phyloP scores from a whole-genome alignment of 1,140 invertebrate genomes.

The Caenorhabditis latens region DNA sequence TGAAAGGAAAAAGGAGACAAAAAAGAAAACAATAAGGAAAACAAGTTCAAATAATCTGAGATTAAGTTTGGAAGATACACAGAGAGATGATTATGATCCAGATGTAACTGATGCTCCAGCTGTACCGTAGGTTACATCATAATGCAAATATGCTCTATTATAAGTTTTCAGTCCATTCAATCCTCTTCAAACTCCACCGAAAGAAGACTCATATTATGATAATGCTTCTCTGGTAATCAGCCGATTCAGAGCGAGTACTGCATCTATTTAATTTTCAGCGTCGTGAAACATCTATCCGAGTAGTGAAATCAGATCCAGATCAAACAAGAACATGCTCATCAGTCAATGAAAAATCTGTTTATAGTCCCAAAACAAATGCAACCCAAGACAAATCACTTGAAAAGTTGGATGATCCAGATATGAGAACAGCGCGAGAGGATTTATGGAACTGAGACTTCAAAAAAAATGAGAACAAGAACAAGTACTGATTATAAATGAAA shows the following conservation, averaged over 20 bases:
- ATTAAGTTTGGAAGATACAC: conserved; percentile 22
- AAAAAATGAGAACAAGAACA: not conserved
- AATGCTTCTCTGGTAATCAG: not conserved
- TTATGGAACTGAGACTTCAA: not conserved
- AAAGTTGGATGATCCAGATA: not conserved
- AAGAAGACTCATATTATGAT: conserved; percentile 7
- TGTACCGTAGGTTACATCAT: not conserved
- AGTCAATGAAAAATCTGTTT: not conserved
- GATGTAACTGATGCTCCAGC: not conserved
- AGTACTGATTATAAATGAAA: not conserved
- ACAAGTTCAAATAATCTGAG: conserved; percentile 16
- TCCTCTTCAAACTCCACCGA: not conserved
- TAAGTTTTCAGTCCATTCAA: conserved; percentile 19
- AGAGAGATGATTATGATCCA: not conserved
- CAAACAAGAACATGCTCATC: not conserved
- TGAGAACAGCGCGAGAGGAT: conserved; percentile 32
- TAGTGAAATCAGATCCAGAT: not conserved
- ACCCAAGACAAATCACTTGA: not conserved
- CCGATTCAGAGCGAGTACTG: not conserved
- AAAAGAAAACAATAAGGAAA: conserved; percentile 16
- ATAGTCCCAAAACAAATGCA: not conserved
- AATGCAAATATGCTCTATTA: not conserved
- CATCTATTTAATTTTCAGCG: not conserved
- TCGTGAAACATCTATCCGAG: not conserved
- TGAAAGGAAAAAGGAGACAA: not conserved